A percentile compares a stretch with the other conserved stretches of the same genome.
phyloP scores from a whole-genome alignment of 2,888 invertebrate species.

The Nephrocerus scutellatus region DNA sequence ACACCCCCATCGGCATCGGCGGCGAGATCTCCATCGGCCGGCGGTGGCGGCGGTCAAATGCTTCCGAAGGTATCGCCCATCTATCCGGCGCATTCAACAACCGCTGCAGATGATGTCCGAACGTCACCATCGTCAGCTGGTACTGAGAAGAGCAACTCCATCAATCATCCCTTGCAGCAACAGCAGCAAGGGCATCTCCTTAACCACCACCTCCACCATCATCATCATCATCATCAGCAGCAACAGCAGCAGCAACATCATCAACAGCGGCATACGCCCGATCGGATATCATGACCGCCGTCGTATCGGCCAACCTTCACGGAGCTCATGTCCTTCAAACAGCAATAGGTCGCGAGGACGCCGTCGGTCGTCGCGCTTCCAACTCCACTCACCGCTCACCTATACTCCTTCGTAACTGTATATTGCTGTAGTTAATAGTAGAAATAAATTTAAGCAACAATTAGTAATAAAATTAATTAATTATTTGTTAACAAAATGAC shows the following conservation, averaged over 20 bases:
- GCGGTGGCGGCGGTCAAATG: conserved; percentile 8
- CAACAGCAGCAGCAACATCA: conserved; percentile 16
- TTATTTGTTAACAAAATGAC: too few species aligned
- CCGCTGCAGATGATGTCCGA: too few species aligned
- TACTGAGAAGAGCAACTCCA: conserved; percentile 10
- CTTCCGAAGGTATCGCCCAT: not conserved
- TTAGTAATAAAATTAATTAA: too few species aligned
- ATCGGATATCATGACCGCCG: conserved; percentile 47
- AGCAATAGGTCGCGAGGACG: too few species aligned
- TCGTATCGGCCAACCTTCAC: conserved; percentile 38
- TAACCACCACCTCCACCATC: conserved; percentile 17
- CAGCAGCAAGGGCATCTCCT: conserved; percentile 14
- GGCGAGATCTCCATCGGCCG: conserved; percentile 22
- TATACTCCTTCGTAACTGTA: too few species aligned
- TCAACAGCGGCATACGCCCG: conserved; percentile 36
- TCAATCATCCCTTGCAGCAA: conserved; percentile 6
- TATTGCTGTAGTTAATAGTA: too few species aligned
- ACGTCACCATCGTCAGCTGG: conserved; percentile 9
- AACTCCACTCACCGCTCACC: too few species aligned
- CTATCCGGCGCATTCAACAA: conserved; percentile 13
- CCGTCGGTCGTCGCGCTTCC: too few species aligned
- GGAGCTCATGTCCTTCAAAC: conserved; percentile 39
- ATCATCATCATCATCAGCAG: too few species aligned
- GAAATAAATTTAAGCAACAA: too few species aligned
- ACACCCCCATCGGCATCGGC: conserved; percentile 43